These are phyloP conservation scores for Drosophila novamexicana DNA, from an alignment of 1,140 invertebrate genomes.

Conservation along the genomic window DNA sequence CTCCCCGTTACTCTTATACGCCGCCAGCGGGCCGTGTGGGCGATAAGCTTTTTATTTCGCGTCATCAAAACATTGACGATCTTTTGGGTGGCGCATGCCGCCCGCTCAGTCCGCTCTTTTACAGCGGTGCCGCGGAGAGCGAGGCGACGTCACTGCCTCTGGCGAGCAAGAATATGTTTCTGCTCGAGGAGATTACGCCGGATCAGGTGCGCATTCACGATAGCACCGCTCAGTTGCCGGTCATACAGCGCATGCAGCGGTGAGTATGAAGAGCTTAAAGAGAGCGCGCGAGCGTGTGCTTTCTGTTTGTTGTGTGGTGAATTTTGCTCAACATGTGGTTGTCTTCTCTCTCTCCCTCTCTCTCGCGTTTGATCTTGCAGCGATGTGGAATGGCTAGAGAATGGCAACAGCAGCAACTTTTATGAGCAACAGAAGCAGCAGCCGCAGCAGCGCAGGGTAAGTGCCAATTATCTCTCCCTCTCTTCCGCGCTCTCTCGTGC, in stretches of 20 bases:
- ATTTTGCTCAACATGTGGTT: constrained; percentile 74
- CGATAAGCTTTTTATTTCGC: constrained; percentile 89
- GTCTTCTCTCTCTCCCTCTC: constrained; percentile 26
- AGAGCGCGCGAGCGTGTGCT: constrained; percentile 12
- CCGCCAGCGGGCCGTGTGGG: constrained; percentile 74
- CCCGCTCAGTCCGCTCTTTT: constrained; percentile 87
- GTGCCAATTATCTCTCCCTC: constrained; percentile 24
- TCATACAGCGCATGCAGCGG: constrained; percentile 86
- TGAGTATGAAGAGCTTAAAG: constrained; percentile 40
- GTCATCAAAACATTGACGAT: constrained; percentile 93
- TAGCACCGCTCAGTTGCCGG: constrained; percentile 88
- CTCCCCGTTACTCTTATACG: constrained; percentile 57
- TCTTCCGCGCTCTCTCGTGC: constrained; percentile 9
- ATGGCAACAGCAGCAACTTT: constrained; percentile 67
- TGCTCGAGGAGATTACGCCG: constrained; percentile 84
- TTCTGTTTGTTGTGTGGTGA: constrained; percentile 75
- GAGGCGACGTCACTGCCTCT: constrained; percentile 37
- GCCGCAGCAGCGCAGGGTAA: constrained; percentile 65
- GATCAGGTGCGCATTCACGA: constrained; percentile 92
- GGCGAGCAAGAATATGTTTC: constrained; percentile 71
- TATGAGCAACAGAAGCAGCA: constrained; percentile 67
- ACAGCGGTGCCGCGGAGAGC: constrained; percentile 38
- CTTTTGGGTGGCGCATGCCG: constrained; percentile 88
- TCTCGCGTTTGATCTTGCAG: constrained; percentile 58
- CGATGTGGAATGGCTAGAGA: constrained; percentile 73